These are phyloP conservation scores for Andrena chrysosceles DNA, from an alignment of 2,888 invertebrate species.

Conservation along the genomic window DNA sequence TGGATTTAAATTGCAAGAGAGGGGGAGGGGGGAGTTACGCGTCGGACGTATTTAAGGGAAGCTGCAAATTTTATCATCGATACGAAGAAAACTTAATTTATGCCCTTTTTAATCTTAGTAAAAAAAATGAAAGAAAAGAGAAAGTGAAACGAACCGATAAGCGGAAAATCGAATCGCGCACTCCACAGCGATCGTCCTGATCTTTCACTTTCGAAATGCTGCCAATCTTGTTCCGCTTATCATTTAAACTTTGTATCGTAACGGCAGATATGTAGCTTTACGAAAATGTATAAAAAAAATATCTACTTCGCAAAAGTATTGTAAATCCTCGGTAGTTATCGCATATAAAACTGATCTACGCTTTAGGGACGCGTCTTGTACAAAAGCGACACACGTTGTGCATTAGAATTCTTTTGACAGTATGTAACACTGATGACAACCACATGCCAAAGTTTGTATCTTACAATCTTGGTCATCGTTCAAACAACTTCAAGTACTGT, in stretches of 20 bases:
- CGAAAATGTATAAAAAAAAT: conserved; percentile 49
- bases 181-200: conserved; percentile 40
- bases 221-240: conserved; percentile 54
- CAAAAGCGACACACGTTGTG: conserved; percentile 51
- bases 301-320: conserved; percentile 57
- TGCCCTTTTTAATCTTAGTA: conserved; percentile 41
- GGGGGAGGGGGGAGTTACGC: neutral
- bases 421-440: conserved; percentile 68
- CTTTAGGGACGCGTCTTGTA: conserved; percentile 64
- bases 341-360: conserved; percentile 45
- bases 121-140: conserved; percentile 4
- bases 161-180: conserved; percentile 30
- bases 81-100: conserved; percentile 41
- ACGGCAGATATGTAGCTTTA: conserved; percentile 57
- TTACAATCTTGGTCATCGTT: conserved; percentile 66
- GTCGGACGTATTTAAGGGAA: conserved; percentile 42
- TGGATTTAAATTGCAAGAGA: conserved; percentile 38
- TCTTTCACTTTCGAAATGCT: conserved; percentile 59
- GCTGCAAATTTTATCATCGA: conserved; percentile 37
- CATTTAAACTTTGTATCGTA: conserved; percentile 58
- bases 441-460: conserved; percentile 71
- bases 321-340: conserved; percentile 62
- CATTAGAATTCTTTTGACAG: conserved; percentile 65
- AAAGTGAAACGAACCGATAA: conserved; percentile 21
- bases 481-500: conserved; percentile 51